These are phyloP conservation scores for Syndactyla subalaris DNA, from an alignment of 2,797 vertebrate genomes.

Conservation along the genomic window DNA sequence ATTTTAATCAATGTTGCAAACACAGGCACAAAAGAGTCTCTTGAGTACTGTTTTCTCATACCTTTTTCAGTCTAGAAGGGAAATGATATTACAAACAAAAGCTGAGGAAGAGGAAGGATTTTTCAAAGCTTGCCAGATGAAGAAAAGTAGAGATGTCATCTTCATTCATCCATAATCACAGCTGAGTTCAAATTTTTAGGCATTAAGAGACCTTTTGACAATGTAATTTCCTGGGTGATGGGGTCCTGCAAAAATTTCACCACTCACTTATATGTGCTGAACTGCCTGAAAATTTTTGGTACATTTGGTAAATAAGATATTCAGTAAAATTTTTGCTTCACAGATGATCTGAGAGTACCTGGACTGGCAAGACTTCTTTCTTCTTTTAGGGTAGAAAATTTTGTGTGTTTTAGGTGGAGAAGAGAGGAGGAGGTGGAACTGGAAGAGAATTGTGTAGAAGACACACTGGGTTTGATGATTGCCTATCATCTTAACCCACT, in stretches of 20 bases:
- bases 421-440: neutral
- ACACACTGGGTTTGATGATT: neutral
- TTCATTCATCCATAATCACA: neutral
- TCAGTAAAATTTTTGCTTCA: neutral
- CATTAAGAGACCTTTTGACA: neutral
- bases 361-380: neutral
- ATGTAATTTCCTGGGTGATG: neutral
- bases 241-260: neutral
- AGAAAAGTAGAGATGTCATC: neutral
- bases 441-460: neutral
- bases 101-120: neutral
- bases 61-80: neutral
- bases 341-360: neutral
- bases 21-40: neutral
- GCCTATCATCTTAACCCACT: neutral
- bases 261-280: fast-evolving
- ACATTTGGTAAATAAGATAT: neutral
- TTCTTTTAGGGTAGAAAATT: neutral
- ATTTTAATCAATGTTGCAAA: neutral
- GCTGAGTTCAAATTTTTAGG: neutral
- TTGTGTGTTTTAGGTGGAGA: neutral
- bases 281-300: neutral
- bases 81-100: neutral
- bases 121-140: neutral
- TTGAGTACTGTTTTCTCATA: neutral